A percentile compares a stretch with the other conserved stretches of the same genome.
Evolutionary conservation across 2,888 invertebrate genomes (phyloP).

Genomic region (Volucella bombylans): DNA sequence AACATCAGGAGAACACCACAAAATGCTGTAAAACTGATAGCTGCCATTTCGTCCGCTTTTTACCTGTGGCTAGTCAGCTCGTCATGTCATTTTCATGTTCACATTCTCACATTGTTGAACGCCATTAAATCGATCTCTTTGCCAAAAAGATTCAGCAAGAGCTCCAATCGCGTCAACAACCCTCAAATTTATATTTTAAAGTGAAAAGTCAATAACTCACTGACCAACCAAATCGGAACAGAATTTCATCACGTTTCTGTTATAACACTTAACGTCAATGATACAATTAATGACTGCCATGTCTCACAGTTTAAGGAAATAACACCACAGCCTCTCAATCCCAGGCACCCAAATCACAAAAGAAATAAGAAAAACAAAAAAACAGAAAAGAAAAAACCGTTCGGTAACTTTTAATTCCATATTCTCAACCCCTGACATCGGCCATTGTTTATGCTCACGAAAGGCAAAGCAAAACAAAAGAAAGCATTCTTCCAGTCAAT

Average conservation of each 20-base stretch:
- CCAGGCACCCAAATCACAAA: neutral
- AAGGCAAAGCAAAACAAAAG: conserved; percentile 19
- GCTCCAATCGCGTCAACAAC: too few relatives aligned
- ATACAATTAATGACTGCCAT: conserved; percentile 47
- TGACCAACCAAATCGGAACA: conserved; percentile 12
- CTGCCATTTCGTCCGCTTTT: too few relatives aligned
- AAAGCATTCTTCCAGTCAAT: conserved; percentile 67
- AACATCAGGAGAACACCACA: too few relatives aligned
- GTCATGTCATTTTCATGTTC: too few relatives aligned
- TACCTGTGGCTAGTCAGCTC: too few relatives aligned
- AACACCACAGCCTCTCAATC: conserved; percentile 16
- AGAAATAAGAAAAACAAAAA: neutral
- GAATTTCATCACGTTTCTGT: conserved; percentile 31
- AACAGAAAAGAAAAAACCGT: neutral
- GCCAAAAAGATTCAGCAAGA: too few relatives aligned
- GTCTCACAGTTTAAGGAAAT: conserved; percentile 11
- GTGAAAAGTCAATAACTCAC: conserved; percentile 10
- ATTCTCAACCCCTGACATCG: conserved; percentile 43
- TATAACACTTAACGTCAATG: conserved; percentile 54
- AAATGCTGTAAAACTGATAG: too few relatives aligned
- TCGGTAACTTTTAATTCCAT: conserved; percentile 53
- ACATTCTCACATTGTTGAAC: too few relatives aligned
- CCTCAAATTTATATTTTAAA: too few relatives aligned
- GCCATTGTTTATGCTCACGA: conserved; percentile 41
- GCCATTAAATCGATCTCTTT: too few relatives aligned